These are phyloP conservation scores for Cynaeus angustus DNA, from an alignment of 2,888 invertebrate genomes.

Conservation along the genomic window DNA sequence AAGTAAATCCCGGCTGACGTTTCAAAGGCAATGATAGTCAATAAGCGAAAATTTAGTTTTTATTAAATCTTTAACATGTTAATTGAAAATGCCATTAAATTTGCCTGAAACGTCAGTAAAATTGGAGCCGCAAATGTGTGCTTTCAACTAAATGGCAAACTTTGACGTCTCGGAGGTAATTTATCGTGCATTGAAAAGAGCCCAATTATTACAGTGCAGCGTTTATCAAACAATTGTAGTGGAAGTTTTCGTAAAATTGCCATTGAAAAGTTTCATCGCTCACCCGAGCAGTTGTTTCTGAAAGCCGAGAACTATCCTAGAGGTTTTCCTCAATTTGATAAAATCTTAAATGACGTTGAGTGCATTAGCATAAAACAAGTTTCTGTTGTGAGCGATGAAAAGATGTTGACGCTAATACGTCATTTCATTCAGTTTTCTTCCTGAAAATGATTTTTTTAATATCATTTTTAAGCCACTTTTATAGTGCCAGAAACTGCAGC, in stretches of 20 bases:
- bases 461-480: background rate
- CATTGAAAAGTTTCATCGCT: slow-evolving; percentile 1
- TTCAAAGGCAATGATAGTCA: background rate
- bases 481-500: background rate
- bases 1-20: no score
- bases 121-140: background rate
- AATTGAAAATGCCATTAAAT: slow-evolving; percentile 6
- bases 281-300: slow-evolving; percentile 5
- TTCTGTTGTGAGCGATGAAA: background rate
- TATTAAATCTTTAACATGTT: slow-evolving; percentile 2
- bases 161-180: background rate
- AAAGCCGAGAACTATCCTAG: no score
- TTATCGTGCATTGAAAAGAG: slow-evolving; percentile 5
- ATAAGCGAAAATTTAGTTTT: slow-evolving; percentile 1
- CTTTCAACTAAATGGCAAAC: background rate
- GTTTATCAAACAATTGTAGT: slow-evolving; percentile 8
- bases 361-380: background rate
- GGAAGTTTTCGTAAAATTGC: slow-evolving; percentile 2
- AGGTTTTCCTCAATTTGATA: background rate
- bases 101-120: background rate
- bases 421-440: background rate
- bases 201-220: slow-evolving; percentile 9
- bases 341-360: slow-evolving; percentile 1
- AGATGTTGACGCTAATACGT: background rate
- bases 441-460: background rate